Evolutionary conservation across 2,797 vertebrate genomes (phyloP), one percentile per base, ranked within the genome.

Genomic region (Furcifer pardalis): DNA sequence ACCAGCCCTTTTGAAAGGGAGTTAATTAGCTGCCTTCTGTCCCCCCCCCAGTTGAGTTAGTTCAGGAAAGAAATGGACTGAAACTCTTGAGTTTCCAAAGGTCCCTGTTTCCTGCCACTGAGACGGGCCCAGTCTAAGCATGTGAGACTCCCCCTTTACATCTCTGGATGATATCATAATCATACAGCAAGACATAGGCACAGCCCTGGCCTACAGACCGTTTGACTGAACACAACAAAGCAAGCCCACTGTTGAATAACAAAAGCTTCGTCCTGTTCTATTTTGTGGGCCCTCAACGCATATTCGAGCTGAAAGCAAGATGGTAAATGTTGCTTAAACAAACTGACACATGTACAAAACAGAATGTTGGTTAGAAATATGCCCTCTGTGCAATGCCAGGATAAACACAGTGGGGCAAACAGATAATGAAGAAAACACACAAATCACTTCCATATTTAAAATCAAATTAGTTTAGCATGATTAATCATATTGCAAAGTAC

Each of bases 181-280:
- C 59, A 5, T 30, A 60, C 8, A 25, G 65, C 52, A 49, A 86
- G 42, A 63, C 76, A 25, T 40, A 77, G 25, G 73, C 4, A 37
- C 27, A 77, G 25, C n/a, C 27, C 40, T 32, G 13, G 79, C 59
- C 74, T 63, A 77, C 56, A 21, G 56, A 60, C 52, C 69, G 17
- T 44, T 72, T 65, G 25, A 49, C 42, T 71, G 42, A 71, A 81
- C 71, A 52, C 71, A 52, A 40, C 77, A 56, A 77, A 82, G 69
- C 19, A 1, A 21, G 44, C 8, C 21, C 52, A 42, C 60, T 66
- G 52, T 7, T 73, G 40, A 79, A 60, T 79, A 84, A 84, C 83
- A 88, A 84, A 87, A 59, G 78, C 85, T 89, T 85, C 90, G 84
- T 46, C 80, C 74, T 79, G 78, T 85, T 89, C 81, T 86, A 86